Evolutionary conservation across 2,888 invertebrate species (phyloP), one percentile per base, ranked within the genome.

Genomic region (Drosophila stalkeri): DNA sequence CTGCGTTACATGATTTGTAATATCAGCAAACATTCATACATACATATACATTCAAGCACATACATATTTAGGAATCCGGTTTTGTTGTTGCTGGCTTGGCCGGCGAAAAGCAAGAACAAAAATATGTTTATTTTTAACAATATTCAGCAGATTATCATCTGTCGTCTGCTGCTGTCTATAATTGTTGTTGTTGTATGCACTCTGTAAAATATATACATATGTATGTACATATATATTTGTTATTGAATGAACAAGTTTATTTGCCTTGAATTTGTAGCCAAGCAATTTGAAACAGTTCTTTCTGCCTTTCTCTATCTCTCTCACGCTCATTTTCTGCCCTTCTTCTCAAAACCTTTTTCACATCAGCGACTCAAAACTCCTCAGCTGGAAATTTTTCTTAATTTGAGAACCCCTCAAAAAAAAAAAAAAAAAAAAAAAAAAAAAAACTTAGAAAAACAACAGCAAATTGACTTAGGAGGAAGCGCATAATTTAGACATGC

Each of bases 1-100:
- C 78, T 66, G 68, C 72, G 69, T 88, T 85, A 87, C 89, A 89
- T 86, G 89, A 86, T 89, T 86, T 89, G 87, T 89, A 84, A 89
- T 86, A 89, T 89, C 86, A 86, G 82, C 79, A 77, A 75, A 72
- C 57, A 61, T 37, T 18, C n/a, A 11, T 31, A 51, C 33, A 43
- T 23, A 33, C 27, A 33, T 27, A 14, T 37, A 52, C 12, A 57
- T 41, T 57, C 23, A 66, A 6, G 27, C 37, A 16, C n/a, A 37
- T 35, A 46, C 27, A 52, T 47, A 67, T 70, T 47, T 70, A 70
- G 75, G 79, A 82, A 86, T 83, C 82, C 83, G 86, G 86, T 86
- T 80, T 33, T 71, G 72, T 65, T 72, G 64, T 56, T 74, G 79
- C 47, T 57, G 73, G 75, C 51, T 61, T 44, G 63, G 12, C 64